Percentiles rank a stretch among this genome's conserved stretches.
These are phyloP conservation scores for Polydrusus pterygomalis DNA, from an alignment of 2,888 invertebrate genomes.

Conservation along the genomic window DNA sequence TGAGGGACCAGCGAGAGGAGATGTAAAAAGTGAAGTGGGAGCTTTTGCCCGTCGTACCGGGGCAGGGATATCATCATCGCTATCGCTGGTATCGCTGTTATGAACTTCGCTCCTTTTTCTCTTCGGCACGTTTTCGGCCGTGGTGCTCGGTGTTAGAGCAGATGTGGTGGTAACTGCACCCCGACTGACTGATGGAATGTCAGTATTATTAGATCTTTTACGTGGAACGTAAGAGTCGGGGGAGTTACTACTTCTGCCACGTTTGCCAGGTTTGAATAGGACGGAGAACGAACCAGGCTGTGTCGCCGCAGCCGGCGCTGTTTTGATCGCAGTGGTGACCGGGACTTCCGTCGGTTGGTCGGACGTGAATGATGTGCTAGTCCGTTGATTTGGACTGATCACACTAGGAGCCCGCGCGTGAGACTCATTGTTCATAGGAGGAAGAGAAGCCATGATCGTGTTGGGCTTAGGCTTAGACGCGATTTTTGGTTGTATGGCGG, in stretches of 20 bases:
- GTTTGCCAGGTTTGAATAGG: background rate
- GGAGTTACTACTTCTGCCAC: background rate
- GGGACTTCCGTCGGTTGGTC: background rate
- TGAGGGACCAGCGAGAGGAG: constrained; percentile 19
- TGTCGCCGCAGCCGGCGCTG: no score
- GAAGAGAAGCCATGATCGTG: background rate
- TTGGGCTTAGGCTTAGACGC: constrained; percentile 16
- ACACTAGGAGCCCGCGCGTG: background rate
- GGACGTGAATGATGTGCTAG: no score
- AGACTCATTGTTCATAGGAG: no score
- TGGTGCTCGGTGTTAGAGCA: no score
- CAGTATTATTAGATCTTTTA: background rate
- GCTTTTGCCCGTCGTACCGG: background rate
- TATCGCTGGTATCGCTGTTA: background rate
- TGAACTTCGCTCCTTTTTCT: background rate
- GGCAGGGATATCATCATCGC: background rate
- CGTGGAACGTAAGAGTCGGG: background rate
- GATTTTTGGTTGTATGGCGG: constrained; percentile 39
- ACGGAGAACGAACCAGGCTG: background rate
- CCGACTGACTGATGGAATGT: background rate
- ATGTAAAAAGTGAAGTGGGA: background rate
- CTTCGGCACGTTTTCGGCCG: no score
- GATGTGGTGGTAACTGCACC: background rate
- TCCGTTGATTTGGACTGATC: no score
- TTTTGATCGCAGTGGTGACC: background rate